Base-by-base conservation (phyloP, 2,797 vertebrate species). In the Tapirus indicus region DNA sequence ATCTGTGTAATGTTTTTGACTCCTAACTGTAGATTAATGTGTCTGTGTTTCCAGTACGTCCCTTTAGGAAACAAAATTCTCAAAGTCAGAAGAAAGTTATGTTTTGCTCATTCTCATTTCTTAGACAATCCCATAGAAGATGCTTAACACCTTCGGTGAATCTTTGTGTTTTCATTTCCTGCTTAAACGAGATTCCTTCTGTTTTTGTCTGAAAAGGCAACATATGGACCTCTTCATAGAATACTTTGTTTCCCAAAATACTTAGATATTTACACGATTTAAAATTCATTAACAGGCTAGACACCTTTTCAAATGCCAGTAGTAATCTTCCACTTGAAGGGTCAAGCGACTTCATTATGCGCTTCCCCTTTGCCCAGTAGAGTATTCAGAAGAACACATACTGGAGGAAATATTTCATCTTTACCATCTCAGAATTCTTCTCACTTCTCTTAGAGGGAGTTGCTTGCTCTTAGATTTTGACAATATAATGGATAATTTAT, bases 31-130 rank as follows among this genome's bases (percentile, higher is more conserved):
- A 49, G 91, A 60, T 6, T 64, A 74, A 79, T 25, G 1, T 74
- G 47, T 60, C 32, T 84, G 2, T 82, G 10, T 47, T 95, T 91
- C 44, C 93, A 56, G 23, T 74, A n/a, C 62, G 3, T 32, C 1
- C 12, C 1, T 79, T 90, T 74, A 80, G 29, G 54, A 94, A 84
- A 84, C 49, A 82, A 88, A 97, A 83, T 93, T 71, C 17, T 74
- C 9, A 88, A 82, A 54, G 7, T 77, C 68, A 47, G 29, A 78
- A 89, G 44, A 47, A 75, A 71, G 18, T 0, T 56, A 23, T n/a
- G 0, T 78, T 93, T 88, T 86, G 16, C 6, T 69, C 10, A 64
- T 52, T 83, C 32, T 92, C n/a, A 86, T 52, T 75, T 97, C 64
- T 83, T 95, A 79, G 66, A 84, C 58, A 64, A 69, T 69, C 8